Conservation (phyloP, 1,140 invertebrate species). For the Drosophila erecta region DNA sequence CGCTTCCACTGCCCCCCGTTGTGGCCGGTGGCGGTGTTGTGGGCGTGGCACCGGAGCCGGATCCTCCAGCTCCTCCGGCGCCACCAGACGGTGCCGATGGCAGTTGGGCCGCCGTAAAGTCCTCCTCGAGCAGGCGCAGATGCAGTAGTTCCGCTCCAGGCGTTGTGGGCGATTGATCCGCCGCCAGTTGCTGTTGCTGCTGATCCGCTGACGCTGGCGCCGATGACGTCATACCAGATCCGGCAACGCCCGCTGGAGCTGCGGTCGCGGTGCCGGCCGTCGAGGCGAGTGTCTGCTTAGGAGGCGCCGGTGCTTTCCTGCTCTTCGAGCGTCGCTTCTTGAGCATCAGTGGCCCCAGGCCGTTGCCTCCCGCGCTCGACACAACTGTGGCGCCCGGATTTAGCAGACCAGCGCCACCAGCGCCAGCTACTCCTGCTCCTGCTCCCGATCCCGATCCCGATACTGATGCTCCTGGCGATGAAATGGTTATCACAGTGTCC, state of each 20-base stretch:
- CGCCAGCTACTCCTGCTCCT: conserved; percentile 63
- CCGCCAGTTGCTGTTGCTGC: conserved; percentile 13
- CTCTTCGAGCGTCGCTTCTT: conserved; percentile 90
- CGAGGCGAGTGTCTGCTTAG: conserved; percentile 83
- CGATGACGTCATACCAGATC: conserved; percentile 71
- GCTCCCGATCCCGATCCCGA: conserved; percentile 70
- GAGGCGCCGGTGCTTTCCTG: conserved; percentile 88
- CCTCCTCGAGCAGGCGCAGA: conserved; percentile 77
- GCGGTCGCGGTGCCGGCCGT: conserved; percentile 48
- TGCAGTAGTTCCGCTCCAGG: conserved; percentile 56
- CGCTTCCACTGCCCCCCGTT: conserved; percentile 22
- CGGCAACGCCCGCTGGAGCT: conserved; percentile 51
- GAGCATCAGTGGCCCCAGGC: conserved; percentile 88
- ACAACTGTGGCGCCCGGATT: conserved; percentile 83
- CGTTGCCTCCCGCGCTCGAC: conserved; percentile 86
- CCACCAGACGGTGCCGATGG: conserved; percentile 21
- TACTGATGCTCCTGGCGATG: conserved; percentile 76
- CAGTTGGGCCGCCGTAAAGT: conserved; percentile 61
- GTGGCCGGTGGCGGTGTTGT: conserved; percentile 41
- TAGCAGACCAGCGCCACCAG: conserved; percentile 80
- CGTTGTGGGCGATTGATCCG: conserved; percentile 10
- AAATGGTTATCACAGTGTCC: conserved; percentile 76
- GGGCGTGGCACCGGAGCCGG: conserved; percentile 23
- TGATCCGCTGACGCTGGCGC: conserved; percentile 59
- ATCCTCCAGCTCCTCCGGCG: conserved; percentile 1